Base-by-base conservation (phyloP, 2,113 vertebrate species). In the Jacana jacana region DNA sequence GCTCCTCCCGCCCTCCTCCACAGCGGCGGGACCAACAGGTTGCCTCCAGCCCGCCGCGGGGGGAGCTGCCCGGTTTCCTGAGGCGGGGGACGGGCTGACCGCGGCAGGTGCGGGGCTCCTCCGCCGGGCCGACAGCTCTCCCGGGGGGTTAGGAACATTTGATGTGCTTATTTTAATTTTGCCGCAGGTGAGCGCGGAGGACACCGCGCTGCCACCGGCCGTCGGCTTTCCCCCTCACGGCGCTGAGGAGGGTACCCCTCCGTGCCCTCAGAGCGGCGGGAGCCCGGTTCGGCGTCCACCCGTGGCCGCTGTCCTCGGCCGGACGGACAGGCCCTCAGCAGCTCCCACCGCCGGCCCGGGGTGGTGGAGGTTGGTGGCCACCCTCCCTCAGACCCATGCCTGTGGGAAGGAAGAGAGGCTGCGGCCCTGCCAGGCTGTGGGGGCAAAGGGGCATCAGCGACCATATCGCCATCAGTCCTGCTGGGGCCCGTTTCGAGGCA, bases 1-100 rank as follows among this genome's bases (percentile, higher is more conserved):
- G n/a, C n/a, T n/a, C n/a, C 88, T 73, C 94, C 91, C 81, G 80
- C 91, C 91, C 69, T 51, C 81, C 80, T 25, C 85, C 19, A 10
- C 81, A 64, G 76, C 73, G 35, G 51, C 88, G 48, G 76, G 37
- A 60, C 91, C 94, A 92, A 94, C 92, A 94, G 95, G 92, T 92
- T 91, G 94, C 72, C 51, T 86, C 51, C 78, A 73, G 69, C 82
- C 81, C 70, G 39, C 66, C 19, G 48, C 54, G n/a, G 40, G 57
- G 51, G 65, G 69, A 54, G 37, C 65, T 17, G 33, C 28, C 6
- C 35, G 60, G 13, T 7, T 40, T 22, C 48, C 44, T 54, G 35
- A n/a, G 72, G 70, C 10, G 27, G 27, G 17, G 46, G 75, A 18
- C 4, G 33, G 20, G 49, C 37, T 6, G 52, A 42, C 52, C 6